Conservation (phyloP, 2,888 invertebrate genomes). For the Isoperla grammatica region DNA sequence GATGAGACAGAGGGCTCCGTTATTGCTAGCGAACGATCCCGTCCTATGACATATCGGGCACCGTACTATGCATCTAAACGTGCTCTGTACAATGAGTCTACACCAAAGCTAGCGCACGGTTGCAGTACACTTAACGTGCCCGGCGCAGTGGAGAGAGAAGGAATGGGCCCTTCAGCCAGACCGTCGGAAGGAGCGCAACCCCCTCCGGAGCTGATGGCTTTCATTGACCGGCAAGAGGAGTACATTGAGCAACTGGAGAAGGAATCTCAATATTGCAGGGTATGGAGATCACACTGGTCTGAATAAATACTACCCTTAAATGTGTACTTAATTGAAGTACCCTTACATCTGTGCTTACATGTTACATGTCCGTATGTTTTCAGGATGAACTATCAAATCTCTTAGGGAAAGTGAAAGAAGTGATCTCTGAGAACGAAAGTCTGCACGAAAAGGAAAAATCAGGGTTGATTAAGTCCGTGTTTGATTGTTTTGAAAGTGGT, state of each 20-base stretch:
- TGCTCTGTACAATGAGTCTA: constrained; percentile 14
- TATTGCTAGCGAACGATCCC: constrained; percentile 26
- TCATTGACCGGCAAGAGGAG: constrained; percentile 80
- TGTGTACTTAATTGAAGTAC: too few species aligned
- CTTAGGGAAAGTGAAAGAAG: constrained; percentile 76
- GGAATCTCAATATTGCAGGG: constrained; percentile 77
- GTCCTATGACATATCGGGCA: constrained; percentile 19
- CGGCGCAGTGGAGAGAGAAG: background rate
- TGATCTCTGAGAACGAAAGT: constrained; percentile 77
- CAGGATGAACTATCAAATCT: constrained; percentile 71
- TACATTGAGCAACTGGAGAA: constrained; percentile 81
- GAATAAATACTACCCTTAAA: too few species aligned
- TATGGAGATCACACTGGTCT: constrained; percentile 42
- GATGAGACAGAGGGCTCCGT: constrained; percentile 29
- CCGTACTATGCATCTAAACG: constrained; percentile 22
- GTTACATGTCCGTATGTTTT: constrained; percentile 5
- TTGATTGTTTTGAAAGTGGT: constrained; percentile 41
- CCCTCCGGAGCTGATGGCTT: constrained; percentile 68
- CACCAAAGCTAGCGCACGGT: constrained; percentile 14
- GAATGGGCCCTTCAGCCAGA: constrained; percentile 5
- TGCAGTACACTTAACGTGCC: constrained; percentile 18
- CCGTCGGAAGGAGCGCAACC: constrained; percentile 34
- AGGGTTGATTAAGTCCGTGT: constrained; percentile 58
- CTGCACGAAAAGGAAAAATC: constrained; percentile 72
- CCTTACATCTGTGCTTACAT: background rate